These are phyloP conservation scores for Apamea epomidion DNA, from an alignment of 2,888 invertebrate genomes.

Conservation along the genomic window DNA sequence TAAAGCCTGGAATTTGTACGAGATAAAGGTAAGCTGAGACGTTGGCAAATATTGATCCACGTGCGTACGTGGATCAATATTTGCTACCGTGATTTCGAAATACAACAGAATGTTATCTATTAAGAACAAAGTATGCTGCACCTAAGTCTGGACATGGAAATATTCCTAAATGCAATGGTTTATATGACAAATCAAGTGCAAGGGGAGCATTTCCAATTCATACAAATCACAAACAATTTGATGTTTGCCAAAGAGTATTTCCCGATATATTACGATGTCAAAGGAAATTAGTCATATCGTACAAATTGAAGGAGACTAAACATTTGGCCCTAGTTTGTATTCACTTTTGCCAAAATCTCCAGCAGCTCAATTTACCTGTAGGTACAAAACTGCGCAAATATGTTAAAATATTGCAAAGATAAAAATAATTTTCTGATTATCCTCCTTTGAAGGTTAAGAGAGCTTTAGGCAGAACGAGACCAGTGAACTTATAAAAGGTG, in stretches of 20 bases:
- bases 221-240: neutral
- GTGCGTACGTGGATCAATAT: conserved; percentile 46
- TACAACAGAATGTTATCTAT: conserved; percentile 10
- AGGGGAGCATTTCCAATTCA: neutral
- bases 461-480: neutral
- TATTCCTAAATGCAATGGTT: neutral
- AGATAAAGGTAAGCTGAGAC: conserved; percentile 8
- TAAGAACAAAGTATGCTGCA: neutral
- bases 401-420: conserved; percentile 2
- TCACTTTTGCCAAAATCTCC: conserved; percentile 22
- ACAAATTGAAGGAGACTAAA: conserved; percentile 19
- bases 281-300: conserved; percentile 5
- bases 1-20: conserved; percentile 18
- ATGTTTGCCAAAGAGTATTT: neutral
- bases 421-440: neutral
- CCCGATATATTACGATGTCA: conserved; percentile 11
- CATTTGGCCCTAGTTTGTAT: neutral
- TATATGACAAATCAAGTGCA: neutral
- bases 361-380: neutral
- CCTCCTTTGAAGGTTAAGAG: neutral
- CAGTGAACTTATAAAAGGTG: neutral
- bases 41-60: no score
- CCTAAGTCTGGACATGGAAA: neutral
- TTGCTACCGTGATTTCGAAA: conserved; percentile 46
- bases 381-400: neutral